phyloP scores from a whole-genome alignment of 2,888 invertebrate genomes.

The Pheosia gnoma region DNA sequence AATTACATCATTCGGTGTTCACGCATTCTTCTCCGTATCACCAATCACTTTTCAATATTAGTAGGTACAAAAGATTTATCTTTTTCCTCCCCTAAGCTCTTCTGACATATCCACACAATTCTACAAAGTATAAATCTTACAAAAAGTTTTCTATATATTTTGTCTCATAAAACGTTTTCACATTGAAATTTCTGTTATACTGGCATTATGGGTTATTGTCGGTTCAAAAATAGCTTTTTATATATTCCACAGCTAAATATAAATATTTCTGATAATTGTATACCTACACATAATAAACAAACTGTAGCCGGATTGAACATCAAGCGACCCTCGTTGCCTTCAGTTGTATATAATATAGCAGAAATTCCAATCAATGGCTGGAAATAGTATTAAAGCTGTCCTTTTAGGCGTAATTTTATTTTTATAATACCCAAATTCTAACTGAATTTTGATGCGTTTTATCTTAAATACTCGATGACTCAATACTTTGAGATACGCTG shows the following conservation, averaged over 20 bases:
- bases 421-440: background rate
- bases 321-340: background rate
- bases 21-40: conserved; percentile 17
- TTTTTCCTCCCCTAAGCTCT: conserved; percentile 24
- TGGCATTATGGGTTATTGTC: background rate
- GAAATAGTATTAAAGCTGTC: conserved; percentile 22
- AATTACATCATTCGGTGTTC: conserved; percentile 18
- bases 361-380: conserved; percentile 27
- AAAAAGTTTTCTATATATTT: conserved; percentile 1
- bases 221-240: background rate
- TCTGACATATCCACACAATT: conserved; percentile 20
- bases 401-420: background rate
- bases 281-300: background rate
- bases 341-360: conserved; percentile 6
- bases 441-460: background rate
- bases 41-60: conserved; percentile 36
- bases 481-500: background rate
- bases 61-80: conserved; percentile 27
- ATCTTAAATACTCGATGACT: too few relatives aligned
- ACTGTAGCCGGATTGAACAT: background rate
- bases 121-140: conserved; percentile 10
- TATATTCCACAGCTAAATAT: background rate
- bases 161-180: background rate
- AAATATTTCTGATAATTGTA: background rate
- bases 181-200: conserved; percentile 2